These are phyloP conservation scores for Lophochroa leadbeateri DNA, from an alignment of 2,113 vertebrate genomes.

Conservation along the genomic window DNA sequence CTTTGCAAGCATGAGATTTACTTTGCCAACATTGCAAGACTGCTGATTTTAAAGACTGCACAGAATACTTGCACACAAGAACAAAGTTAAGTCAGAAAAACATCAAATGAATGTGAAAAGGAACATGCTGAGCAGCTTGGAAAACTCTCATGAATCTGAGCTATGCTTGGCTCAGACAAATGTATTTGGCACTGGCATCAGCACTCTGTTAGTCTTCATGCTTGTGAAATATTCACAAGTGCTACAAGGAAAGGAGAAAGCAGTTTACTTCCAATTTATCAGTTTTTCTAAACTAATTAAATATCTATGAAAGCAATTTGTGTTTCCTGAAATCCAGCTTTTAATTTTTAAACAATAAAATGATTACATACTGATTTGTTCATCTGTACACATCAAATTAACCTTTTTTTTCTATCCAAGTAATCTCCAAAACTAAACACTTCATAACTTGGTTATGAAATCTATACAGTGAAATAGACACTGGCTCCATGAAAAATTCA, in stretches of 20 bases:
- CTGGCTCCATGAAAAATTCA: accelerated
- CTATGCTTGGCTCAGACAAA: conserved; percentile 19
- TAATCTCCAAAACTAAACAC: neutral
- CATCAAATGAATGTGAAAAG: neutral
- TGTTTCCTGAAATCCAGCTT: neutral
- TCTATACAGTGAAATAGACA: neutral
- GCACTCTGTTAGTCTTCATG: neutral
- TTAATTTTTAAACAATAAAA: conserved; percentile 11
- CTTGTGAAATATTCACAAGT: neutral
- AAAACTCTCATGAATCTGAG: neutral
- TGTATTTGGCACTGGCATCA: conserved; percentile 11
- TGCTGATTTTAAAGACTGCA: neutral
- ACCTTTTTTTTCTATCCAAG: neutral
- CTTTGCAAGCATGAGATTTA: neutral
- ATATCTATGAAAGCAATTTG: neutral
- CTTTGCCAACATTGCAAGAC: neutral
- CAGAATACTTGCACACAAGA: neutral
- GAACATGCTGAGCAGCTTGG: neutral
- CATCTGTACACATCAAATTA: neutral
- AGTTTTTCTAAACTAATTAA: conserved; percentile 32
- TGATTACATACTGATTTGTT: neutral
- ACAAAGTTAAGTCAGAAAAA: conserved; percentile 13
- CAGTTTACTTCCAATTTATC: conserved; percentile 19
- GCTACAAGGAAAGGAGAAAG: neutral
- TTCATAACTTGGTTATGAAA: neutral